phyloP scores from a whole-genome alignment of 2,888 invertebrate genomes.

The Teleiodes luculella region DNA sequence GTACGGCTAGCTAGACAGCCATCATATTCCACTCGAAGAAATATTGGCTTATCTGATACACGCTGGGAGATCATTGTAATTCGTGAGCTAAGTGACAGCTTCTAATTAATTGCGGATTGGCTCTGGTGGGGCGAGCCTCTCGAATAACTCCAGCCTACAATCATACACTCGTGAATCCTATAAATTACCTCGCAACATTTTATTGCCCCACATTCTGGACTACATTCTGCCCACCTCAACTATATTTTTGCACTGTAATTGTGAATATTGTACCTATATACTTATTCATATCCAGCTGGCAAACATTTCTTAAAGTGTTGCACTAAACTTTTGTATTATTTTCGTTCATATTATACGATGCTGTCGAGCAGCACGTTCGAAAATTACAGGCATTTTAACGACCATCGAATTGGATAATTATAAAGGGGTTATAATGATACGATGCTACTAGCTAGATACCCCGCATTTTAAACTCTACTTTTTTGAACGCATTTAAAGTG shows the following conservation, averaged over 20 bases:
- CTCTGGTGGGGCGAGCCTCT: constrained; percentile 15
- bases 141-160: constrained; percentile 17
- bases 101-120: constrained; percentile 49
- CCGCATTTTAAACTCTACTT: constrained; percentile 41
- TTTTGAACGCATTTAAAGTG: constrained; percentile 45
- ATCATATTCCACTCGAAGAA: constrained; percentile 11
- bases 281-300: constrained; percentile 22
- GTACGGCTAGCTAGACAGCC: background rate
- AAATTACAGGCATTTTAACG: constrained; percentile 62
- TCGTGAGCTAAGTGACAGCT: constrained; percentile 40
- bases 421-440: constrained; percentile 49
- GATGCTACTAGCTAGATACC: constrained; percentile 45
- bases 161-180: constrained; percentile 30
- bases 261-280: constrained; percentile 37
- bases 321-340: constrained; percentile 51
- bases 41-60: constrained; percentile 28
- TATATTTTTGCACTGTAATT: constrained; percentile 34
- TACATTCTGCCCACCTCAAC: constrained; percentile 32
- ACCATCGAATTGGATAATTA: constrained; percentile 67
- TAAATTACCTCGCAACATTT: constrained; percentile 32
- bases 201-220: constrained; percentile 24
- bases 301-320: constrained; percentile 47
- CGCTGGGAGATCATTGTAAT: constrained; percentile 31
- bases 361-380: constrained; percentile 46
- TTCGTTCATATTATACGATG: constrained; percentile 41